Evolutionary conservation across 2,888 invertebrate genomes (phyloP).

Genomic region (Steromphala cineraria): DNA sequence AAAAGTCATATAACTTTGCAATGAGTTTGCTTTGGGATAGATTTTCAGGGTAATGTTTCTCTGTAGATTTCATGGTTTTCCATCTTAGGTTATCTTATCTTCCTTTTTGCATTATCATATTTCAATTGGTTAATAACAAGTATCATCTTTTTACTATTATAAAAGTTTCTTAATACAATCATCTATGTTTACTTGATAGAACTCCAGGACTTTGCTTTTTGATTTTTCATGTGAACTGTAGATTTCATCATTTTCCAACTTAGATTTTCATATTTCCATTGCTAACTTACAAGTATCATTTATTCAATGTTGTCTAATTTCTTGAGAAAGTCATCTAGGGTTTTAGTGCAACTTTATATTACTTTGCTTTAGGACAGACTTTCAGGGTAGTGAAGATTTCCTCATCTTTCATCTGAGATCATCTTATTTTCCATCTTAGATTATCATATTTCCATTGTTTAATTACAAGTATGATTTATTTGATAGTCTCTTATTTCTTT

Average conservation of each 20-base stretch:
- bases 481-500: background rate
- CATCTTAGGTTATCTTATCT: background rate
- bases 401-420: too few relatives aligned
- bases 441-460: background rate
- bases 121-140: background rate
- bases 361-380: too few relatives aligned
- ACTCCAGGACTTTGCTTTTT: background rate
- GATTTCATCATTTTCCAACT: background rate
- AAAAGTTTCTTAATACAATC: too few relatives aligned
- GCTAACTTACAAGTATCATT: background rate
- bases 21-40: background rate
- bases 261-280: background rate
- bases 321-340: background rate
- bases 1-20: background rate
- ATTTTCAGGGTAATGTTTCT: background rate
- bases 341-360: too few relatives aligned
- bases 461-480: background rate
- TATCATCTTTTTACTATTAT: background rate
- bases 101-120: background rate
- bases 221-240: background rate
- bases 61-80: too few relatives aligned
- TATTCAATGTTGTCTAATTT: background rate
- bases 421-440: background rate
- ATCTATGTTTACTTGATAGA: too few relatives aligned
- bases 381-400: background rate